Percentiles rank a stretch among this genome's conserved stretches.
These are phyloP conservation scores for Manis pentadactyla DNA, from an alignment of 2,797 vertebrate genomes.

Conservation along the genomic window DNA sequence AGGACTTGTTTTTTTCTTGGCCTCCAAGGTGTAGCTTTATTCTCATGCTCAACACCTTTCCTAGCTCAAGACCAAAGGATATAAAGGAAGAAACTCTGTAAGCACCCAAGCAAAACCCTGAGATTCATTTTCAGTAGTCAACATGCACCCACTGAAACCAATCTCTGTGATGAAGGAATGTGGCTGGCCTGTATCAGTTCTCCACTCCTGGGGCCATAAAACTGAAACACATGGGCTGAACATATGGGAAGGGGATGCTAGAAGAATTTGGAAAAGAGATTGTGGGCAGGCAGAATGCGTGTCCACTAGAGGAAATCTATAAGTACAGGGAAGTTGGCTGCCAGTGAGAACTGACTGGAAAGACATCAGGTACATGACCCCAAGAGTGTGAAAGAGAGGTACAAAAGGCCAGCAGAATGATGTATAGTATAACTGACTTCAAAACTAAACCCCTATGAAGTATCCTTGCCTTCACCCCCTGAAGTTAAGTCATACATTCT, in stretches of 20 bases:
- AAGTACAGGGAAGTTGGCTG: background rate
- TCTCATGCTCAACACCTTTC: background rate
- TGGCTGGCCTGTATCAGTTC: background rate
- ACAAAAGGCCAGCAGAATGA: background rate
- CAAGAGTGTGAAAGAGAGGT: background rate
- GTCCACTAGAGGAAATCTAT: background rate
- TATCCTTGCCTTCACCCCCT: background rate
- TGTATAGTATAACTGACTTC: background rate
- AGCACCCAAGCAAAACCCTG: slow-evolving; percentile 2
- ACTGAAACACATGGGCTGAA: background rate
- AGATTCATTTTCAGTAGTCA: background rate
- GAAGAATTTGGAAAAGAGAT: background rate
- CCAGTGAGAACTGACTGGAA: background rate
- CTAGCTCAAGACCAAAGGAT: background rate
- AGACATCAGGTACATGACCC: background rate
- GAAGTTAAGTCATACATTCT: background rate
- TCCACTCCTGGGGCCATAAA: background rate
- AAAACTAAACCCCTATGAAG: slow-evolving; percentile 22
- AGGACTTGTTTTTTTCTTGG: background rate
- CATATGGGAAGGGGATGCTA: background rate
- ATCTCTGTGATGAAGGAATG: background rate
- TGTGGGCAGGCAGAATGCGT: background rate
- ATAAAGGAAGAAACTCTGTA: background rate
- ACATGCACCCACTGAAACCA: background rate
- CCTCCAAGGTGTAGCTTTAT: background rate